Evolutionary conservation across 1,140 invertebrate species (phyloP).

Genomic region (Macrocentrus cingulum): DNA sequence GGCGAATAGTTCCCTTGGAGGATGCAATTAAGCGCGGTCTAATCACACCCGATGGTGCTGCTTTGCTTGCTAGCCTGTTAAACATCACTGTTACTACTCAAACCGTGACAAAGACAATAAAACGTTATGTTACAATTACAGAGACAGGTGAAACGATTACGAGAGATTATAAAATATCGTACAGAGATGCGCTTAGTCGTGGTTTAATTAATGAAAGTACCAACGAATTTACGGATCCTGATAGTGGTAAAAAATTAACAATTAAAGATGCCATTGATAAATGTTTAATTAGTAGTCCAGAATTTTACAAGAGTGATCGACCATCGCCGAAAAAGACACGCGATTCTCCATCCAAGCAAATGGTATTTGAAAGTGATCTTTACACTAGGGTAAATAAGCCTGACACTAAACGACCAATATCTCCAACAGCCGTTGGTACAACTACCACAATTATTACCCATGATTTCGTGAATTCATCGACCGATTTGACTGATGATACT

Average conservation of each 20-base stretch:
- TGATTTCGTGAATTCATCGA: too few species aligned
- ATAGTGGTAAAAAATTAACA: slow-evolving; percentile 72
- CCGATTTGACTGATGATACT: too few species aligned
- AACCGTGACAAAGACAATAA: slow-evolving; percentile 79
- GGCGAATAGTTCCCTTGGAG: slow-evolving; percentile 77
- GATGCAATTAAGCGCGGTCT: slow-evolving; percentile 82
- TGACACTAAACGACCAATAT: slow-evolving; percentile 30
- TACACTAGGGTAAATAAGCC: slow-evolving; percentile 30
- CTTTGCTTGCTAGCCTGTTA: slow-evolving; percentile 77
- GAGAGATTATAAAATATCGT: slow-evolving; percentile 69
- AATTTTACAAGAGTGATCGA: slow-evolving; percentile 34
- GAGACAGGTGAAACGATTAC: slow-evolving; percentile 63
- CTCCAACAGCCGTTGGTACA: slow-evolving; percentile 48
- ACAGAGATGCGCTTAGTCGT: slow-evolving; percentile 73
- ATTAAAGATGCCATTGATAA: slow-evolving; percentile 81
- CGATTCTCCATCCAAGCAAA: slow-evolving; percentile 36
- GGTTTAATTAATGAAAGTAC: slow-evolving; percentile 80
- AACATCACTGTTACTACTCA: slow-evolving; percentile 84
- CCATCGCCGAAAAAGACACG: slow-evolving; percentile 33
- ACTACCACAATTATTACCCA: slow-evolving; percentile 47
- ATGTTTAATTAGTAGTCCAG: slow-evolving; percentile 66
- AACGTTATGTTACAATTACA: slow-evolving; percentile 75
- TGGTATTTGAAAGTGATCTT: slow-evolving; percentile 39
- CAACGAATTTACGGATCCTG: slow-evolving; percentile 79
- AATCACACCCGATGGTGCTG: slow-evolving; percentile 83